phyloP scores from a whole-genome alignment of 2,888 invertebrate genomes.

The Myopa tessellatipennis region DNA sequence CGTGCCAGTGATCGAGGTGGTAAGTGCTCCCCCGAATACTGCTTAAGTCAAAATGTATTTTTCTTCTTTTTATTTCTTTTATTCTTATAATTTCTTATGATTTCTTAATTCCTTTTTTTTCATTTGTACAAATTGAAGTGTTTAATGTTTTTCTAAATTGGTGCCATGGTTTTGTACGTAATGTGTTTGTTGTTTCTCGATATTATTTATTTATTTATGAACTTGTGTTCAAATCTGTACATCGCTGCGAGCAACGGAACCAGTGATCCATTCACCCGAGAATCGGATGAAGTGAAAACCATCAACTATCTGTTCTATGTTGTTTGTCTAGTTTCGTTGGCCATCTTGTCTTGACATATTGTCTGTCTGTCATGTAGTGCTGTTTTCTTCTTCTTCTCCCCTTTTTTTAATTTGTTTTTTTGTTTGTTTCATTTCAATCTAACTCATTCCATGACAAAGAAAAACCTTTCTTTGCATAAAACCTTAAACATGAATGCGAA shows the following conservation, averaged over 20 bases:
- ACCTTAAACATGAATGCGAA: constrained; percentile 25
- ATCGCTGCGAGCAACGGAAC: constrained; percentile 10
- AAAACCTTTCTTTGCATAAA: constrained; percentile 6
- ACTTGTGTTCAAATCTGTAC: not conserved
- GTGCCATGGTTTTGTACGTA: constrained; percentile 48
- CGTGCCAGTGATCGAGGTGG: constrained; percentile 88
- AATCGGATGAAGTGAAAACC: not conserved
- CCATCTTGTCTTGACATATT: not conserved
- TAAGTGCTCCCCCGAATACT: constrained; percentile 68
- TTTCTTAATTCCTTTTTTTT: not conserved
- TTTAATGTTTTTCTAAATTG: constrained; percentile 33
- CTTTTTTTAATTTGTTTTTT: not conserved
- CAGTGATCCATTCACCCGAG: not conserved
- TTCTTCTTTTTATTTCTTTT: not conserved
- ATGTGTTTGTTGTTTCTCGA: constrained; percentile 28
- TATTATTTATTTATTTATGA: not conserved
- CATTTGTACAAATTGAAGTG: constrained; percentile 22
- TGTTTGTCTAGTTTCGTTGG: not conserved
- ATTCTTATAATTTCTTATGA: not conserved
- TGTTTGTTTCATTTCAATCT: not conserved
- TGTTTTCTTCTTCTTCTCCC: not conserved
- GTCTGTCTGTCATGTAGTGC: not conserved
- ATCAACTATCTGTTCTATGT: not conserved
- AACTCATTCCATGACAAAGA: not conserved
- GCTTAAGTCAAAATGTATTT: too few relatives aligned